These are phyloP conservation scores for Drosophila pegasa DNA, from an alignment of 2,888 invertebrate species.

Conservation along the genomic window DNA sequence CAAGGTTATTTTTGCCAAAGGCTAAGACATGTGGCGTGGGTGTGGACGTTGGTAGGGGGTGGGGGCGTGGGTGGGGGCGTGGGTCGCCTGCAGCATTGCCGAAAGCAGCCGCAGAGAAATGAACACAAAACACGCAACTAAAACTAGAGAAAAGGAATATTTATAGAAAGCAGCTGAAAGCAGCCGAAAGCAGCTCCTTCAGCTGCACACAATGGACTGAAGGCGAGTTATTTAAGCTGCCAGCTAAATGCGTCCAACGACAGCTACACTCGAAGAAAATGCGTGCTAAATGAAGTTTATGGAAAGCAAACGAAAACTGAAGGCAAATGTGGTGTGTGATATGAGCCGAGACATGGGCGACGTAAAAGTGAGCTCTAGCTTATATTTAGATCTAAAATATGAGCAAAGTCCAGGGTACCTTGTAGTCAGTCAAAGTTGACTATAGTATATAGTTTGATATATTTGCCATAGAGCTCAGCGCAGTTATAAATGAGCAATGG, in stretches of 20 bases:
- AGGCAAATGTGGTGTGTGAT: too few species aligned
- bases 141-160: constrained; percentile 8
- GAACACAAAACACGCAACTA: constrained; percentile 66
- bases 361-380: too few species aligned
- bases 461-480: too few species aligned
- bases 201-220: constrained; percentile 46
- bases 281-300: background rate
- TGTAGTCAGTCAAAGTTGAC: background rate
- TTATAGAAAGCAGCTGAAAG: constrained; percentile 2
- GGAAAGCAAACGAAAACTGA: background rate
- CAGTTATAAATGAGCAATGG: too few species aligned
- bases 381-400: too few species aligned
- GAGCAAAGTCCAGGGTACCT: background rate
- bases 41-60: constrained; percentile 28
- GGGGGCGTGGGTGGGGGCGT: constrained; percentile 28
- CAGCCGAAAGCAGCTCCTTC: constrained; percentile 5
- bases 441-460: background rate
- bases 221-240: constrained; percentile 8
- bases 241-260: background rate
- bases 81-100: constrained; percentile 43
- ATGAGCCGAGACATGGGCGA: too few species aligned
- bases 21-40: constrained; percentile 50
- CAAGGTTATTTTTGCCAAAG: constrained; percentile 66
- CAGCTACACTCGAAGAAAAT: constrained; percentile 1
- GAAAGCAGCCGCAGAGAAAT: constrained; percentile 58